Base-by-base conservation (phyloP, 2,113 vertebrate genomes). In the Phodopus roborovskii region DNA sequence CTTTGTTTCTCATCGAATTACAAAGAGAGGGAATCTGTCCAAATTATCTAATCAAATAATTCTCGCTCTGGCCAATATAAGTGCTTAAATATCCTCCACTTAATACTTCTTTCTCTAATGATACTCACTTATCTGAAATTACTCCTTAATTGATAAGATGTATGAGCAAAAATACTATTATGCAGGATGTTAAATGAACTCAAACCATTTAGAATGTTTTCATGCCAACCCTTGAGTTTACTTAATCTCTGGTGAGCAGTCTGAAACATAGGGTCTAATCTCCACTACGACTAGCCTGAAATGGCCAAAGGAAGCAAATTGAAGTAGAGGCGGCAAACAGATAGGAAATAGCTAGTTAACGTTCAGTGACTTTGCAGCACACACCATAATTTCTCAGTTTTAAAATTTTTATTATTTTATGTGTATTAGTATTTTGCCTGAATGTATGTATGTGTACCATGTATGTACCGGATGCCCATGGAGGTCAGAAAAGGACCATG, bases 41-140 rank as follows among this genome's bases (percentile, higher is more conserved):
- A 98, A 94, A 97, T 95, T 94, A 97, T 96, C 96, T 97, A 96
- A 97, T 97, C 97, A 96, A 96, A 97, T 97, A 97, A 96, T 97
- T 97, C 86, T 97, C 90, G 68, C 92, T 96, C 82, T 95, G 94
- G 89, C 94, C 96, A 92, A 96, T 94, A 62, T 95, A 95, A 97
- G 71, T 96, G 89, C 90, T 95, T 95, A 92, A 97, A 96, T 95
- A 97, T 82, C 93, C 81, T 36, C 93, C 87, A 94, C 77, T 97
- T 96, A 95, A 96, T 97, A 90, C 90, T 94, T 93, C 64, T 94
- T 71, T 42, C 50, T 96, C 48, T 98, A 97, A 94, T 97, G 96
- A 93, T 91, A 91, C 39, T 97, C 94, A 92, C 95, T 98, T 96
- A 97, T 95, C 95, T 96, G 94, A 97, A 98, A 98, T 97, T 97